Evolutionary conservation across 2,888 invertebrate species (phyloP).

Genomic region (Drosophila vallismaia): DNA sequence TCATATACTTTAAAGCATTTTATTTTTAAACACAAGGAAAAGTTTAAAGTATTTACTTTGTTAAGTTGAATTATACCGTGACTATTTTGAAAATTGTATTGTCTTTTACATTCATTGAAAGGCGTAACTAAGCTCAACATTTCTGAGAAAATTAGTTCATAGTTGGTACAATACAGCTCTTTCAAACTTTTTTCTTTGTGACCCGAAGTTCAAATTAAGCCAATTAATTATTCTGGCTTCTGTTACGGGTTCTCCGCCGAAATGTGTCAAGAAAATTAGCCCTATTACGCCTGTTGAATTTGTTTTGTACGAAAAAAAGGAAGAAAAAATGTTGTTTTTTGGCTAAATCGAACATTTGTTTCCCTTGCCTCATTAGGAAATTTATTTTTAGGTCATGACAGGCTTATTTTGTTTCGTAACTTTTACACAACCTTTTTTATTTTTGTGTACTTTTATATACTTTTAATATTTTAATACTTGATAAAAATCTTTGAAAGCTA

Average conservation of each 20-base stretch:
- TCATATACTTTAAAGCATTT: too few species aligned
- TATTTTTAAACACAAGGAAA: too few species aligned
- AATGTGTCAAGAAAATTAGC: conserved; percentile 67
- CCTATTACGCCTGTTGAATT: conserved; percentile 73
- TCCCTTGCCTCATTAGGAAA: conserved; percentile 1
- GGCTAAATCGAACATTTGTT: neutral
- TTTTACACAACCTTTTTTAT: neutral
- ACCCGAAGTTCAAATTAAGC: conserved; percentile 64
- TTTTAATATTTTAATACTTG: too few species aligned
- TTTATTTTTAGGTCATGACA: neutral
- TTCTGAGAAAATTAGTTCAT: conserved; percentile 24
- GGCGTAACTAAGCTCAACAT: too few species aligned
- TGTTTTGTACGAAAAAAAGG: conserved; percentile 8
- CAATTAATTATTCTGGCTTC: conserved; percentile 70
- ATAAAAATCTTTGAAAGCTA: too few species aligned
- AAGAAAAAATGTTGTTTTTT: neutral
- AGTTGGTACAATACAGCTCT: conserved; percentile 23
- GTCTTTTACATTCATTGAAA: too few species aligned
- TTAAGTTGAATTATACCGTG: too few species aligned
- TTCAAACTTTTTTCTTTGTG: conserved; percentile 17
- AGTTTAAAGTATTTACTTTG: too few species aligned
- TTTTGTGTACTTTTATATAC: neutral
- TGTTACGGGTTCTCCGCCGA: conserved; percentile 48
- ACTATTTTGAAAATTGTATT: too few species aligned
- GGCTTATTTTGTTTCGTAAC: neutral